Evolutionary conservation across 2,888 invertebrate genomes (phyloP), one percentile per base, ranked within the genome.

Genomic region (Schizotus pectinicornis): DNA sequence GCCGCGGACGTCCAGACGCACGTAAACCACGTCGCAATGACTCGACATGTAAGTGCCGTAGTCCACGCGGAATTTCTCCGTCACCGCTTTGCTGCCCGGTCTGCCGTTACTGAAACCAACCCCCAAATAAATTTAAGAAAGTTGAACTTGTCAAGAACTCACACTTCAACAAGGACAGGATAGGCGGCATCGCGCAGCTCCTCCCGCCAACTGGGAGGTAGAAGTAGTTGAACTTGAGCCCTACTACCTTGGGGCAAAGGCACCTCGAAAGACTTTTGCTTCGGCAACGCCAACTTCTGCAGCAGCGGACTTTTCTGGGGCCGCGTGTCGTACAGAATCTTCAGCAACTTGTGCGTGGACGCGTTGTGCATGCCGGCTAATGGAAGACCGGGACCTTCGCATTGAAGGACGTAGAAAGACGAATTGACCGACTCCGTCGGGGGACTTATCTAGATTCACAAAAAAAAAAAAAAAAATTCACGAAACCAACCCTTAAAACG

Each of bases 11-110:
- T 97, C 97, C 72, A 96, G 83, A 73, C 91, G 88, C 42, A 94
- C 90, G 80, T 95, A 94, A 56, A 96, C 94, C 57, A 95, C 91
- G 81, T 94, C 92, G 77, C 92, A 91, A 64, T 92, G 88, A 56
- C 93, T 93, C 55, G 94, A 91, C 89, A 96, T 91, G 81, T 95
- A 95, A 33, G 94, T 92, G 60, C 94, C 93, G 94, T 95, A 95
- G 79, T 93, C 92, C 68, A 95, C 85, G 63, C 86, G 81, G 81
- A 94, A 96, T 79, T 89, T 86, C 69, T 95, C 93, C 1, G 92
- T 92, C 61, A 96, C 96, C 56, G 91, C 88, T 79, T 94, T 94
- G 68, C 93, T 91, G 37, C 94, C 94, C 0, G 97, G 97, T 41
- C 94, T 89, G 55, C 94, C 96, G 80, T 97, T 94, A 45, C 94